phyloP scores from a whole-genome alignment of 2,113 vertebrate genomes.

The Thryonomys swinderianus region DNA sequence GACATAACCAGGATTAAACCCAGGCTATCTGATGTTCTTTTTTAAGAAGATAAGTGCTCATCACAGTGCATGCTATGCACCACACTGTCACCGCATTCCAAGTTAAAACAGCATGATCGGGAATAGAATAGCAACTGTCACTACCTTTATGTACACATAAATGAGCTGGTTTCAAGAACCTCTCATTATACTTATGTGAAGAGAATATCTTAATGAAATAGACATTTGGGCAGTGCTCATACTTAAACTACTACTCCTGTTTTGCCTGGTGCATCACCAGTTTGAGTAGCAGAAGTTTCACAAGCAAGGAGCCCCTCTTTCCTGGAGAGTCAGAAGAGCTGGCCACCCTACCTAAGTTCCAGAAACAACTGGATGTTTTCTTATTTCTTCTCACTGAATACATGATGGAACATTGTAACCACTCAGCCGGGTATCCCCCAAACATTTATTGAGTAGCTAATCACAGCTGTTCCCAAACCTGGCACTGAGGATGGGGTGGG shows the following conservation, averaged over 20 bases:
- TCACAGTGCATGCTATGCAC: background rate
- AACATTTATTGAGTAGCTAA: background rate
- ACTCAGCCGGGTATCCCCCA: constrained; percentile 34
- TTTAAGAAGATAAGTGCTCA: background rate
- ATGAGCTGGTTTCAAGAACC: background rate
- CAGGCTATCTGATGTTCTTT: background rate
- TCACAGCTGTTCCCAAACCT: constrained; percentile 21
- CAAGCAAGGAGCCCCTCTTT: background rate
- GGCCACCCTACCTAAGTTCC: background rate
- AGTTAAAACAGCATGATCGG: background rate
- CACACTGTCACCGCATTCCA: background rate
- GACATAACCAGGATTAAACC: background rate
- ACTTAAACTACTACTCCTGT: background rate
- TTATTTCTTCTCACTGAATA: constrained; percentile 57
- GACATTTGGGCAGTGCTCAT: background rate
- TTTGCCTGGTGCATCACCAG: constrained; percentile 13
- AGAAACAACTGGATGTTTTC: background rate
- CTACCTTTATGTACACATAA: background rate
- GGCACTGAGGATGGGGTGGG: background rate
- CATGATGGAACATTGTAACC: constrained; percentile 68
- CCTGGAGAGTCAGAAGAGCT: background rate
- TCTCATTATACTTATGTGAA: background rate
- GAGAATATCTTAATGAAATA: constrained; percentile 25
- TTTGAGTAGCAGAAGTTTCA: background rate
- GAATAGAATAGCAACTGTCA: background rate